phyloP scores from a whole-genome alignment of 2,113 vertebrate genomes.

The Pseudorectes ferrugineus region DNA sequence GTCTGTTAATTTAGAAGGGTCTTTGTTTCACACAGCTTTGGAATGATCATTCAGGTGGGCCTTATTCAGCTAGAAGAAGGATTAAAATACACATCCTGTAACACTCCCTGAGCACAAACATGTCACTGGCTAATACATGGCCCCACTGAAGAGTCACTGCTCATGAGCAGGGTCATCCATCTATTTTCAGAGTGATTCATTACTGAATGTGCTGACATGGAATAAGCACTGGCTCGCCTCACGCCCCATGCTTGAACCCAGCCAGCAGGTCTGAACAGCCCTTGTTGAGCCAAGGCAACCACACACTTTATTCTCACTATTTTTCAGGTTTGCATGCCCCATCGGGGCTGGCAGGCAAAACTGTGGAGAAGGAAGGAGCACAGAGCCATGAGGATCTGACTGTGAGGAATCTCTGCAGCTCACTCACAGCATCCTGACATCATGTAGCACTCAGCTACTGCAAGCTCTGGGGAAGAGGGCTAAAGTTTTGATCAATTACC shows the following conservation, averaged over 20 bases:
- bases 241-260: neutral
- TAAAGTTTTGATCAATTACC: neutral
- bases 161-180: neutral
- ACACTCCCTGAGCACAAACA: neutral
- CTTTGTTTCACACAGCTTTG: neutral
- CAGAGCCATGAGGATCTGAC: neutral
- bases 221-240: neutral
- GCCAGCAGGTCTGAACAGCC: neutral
- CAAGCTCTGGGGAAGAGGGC: neutral
- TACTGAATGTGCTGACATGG: neutral
- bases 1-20: neutral
- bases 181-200: neutral
- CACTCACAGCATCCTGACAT: neutral
- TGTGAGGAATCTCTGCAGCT: neutral
- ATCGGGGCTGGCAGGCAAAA: neutral
- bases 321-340: neutral
- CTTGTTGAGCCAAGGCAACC: neutral
- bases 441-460: fast-evolving
- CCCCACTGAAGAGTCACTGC: neutral
- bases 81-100: neutral
- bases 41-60: neutral
- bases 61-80: neutral
- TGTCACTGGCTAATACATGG: fast-evolving
- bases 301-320: neutral
- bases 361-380: neutral